phyloP scores from a whole-genome alignment of 2,888 invertebrate genomes.

The Pristionchus mayeri region DNA sequence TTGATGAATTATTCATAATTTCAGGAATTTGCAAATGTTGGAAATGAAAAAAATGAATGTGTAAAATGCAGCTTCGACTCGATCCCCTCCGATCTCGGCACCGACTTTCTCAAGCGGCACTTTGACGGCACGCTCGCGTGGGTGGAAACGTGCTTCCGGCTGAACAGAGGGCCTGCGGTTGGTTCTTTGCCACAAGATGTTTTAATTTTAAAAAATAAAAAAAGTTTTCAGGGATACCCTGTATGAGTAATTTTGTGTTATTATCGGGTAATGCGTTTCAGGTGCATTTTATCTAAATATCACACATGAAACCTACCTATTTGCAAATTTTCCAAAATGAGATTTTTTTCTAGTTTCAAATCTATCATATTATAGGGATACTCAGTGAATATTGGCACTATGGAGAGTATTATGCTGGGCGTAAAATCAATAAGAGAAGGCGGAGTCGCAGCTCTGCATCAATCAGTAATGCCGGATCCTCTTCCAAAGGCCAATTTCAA shows the following conservation, averaged over 20 bases:
- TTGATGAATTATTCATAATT: no score
- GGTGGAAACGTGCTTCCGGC: constrained; percentile 73
- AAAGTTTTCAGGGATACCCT: background rate
- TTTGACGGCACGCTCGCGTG: constrained; percentile 81
- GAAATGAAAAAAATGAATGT: background rate
- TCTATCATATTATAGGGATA: no score
- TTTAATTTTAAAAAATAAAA: background rate
- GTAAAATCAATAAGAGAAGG: no score
- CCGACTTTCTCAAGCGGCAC: constrained; percentile 85
- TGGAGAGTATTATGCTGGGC: no score
- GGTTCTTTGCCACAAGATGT: background rate
- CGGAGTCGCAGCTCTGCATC: no score
- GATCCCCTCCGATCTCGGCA: constrained; percentile 90
- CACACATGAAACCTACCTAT: background rate
- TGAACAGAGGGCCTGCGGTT: constrained; percentile 71
- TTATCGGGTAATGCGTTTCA: no score
- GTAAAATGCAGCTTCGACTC: constrained; percentile 83
- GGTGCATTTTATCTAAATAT: background rate
- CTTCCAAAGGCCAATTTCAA: no score
- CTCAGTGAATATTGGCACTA: no score
- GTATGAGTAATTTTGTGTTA: no score
- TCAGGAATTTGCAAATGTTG: background rate
- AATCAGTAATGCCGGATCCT: no score
- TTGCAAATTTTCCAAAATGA: no score
- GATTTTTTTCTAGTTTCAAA: no score